Base-by-base conservation (phyloP, 1,140 invertebrate genomes). In the Trachymyrmex septentrionalis region DNA sequence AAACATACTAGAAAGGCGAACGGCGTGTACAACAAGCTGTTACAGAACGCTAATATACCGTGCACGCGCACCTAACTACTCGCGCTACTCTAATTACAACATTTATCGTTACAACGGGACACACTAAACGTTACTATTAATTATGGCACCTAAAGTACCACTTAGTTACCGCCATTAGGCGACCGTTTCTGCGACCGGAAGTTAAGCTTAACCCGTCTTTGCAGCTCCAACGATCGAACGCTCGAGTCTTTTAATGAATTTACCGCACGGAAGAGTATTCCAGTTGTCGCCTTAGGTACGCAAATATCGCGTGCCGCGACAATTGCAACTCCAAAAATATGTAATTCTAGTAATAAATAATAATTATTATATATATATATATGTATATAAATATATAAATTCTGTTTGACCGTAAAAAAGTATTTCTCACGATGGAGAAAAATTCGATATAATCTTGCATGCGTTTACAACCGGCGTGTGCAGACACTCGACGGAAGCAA, bases 51-150 rank as follows among this genome's bases (percentile, higher is more conserved):
- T 82, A 82, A 82, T 82, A 82, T 82, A 82, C 67, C 80, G 78
- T 34, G n/a, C 34, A 67, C 77, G 34, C 21, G 55, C 67, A n/a
- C 75, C 69, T n/a, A 75, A 50, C 69, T 84, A 55, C 69, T 84
- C 69, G 50, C 66, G 66, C 67, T 24, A 75, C 80, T 75, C 80
- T 84, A 84, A 84, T 84, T 84, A 61, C 80, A 73, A 75, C 80
- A 84, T 84, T 84, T 84, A 84, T 84, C 80, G 80, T 84, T 84
- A 84, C 80, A 84, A 84, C 69, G 44, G 55, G 69, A 84, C 80
- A 84, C 80, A 84, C 80, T 84, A 84, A 84, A 84, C 55, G 80
- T 84, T 84, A 73, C 80, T 84, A 84, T 84, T 84, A 84, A 84
- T 84, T 84, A 84, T 84, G 80, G 69, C 69, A 34, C 69, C 69